Evolutionary conservation across 2,113 vertebrate genomes (phyloP), one percentile per base, ranked within the genome.

Genomic region (Phyllostomus hastatus): DNA sequence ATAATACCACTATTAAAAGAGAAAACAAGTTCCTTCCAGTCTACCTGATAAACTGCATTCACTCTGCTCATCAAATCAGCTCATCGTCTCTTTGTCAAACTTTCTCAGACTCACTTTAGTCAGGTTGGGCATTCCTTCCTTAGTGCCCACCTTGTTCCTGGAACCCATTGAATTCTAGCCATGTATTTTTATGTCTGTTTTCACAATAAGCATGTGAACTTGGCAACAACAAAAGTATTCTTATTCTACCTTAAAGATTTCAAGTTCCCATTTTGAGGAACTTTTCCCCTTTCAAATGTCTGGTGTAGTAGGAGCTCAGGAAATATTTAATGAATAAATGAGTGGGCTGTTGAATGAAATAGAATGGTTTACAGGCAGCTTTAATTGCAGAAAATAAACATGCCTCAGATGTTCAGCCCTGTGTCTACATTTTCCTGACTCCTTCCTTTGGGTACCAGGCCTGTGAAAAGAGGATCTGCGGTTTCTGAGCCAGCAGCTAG

Each of bases 241-340:
- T 95, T 73, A 83, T 48, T 88, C 10, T 11, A 50, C 73, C 78
- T 43, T 91, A 79, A 43, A 15, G 79, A 83, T 80, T 80, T 89
- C 50, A 52, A 95, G 80, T 41, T 52, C 33, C 9, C 81, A 41
- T 84, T 97, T 86, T 50, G 70, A 92, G 59, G 41, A 82, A 83
- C 83, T 50, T 43, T 78, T 83, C 2, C 5, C 11, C 10, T 85
- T 87, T 94, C 24, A 87, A 87, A 70, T 46, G 35, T 67, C 26
- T 78, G 43, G 33, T 16, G 0, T 66, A 48, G 52, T 12, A 66
- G 22, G 15, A 22, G 10, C 14, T 70, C 38, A 31, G 41, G 48
- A 85, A 94, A 35, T 85, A 82, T 78, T 88, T 86, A 57, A 52
- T 54, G 67, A 93, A 35, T 79, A 82, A 86, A 86, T 57, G 50